Evolutionary conservation across 2,888 invertebrate species (phyloP), one percentile per base, ranked within the genome.

Genomic region (Oligia fasciuncula): DNA sequence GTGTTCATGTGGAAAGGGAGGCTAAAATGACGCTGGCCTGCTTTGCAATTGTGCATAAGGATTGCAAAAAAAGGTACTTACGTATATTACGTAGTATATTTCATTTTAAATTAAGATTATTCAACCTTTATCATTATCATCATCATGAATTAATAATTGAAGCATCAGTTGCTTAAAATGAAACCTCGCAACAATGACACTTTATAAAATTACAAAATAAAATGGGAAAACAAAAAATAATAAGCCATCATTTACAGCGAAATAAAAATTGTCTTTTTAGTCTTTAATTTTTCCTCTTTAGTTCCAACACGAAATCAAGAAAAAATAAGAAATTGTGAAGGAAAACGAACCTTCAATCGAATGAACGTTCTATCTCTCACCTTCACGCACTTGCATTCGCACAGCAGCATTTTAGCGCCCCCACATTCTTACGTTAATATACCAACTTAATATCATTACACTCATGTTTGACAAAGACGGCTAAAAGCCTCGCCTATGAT

Each of bases 401-500:
- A 5, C n/a, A 78, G 88, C 82, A 77, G 63, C 89, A 86, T 83
- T 60, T 87, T 89, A 88, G n/a, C 54, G 76, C 11, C 54, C 81
- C 81, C 68, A 69, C 51, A 84, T 83, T 80, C 83, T 78, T 79
- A 67, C 85, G 79, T 87, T 87, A 87, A 85, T 85, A 85, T 66
- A 87, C 79, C 77, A 83, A 89, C 83, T 70, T 84, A 80, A 87
- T 85, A 87, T 87, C 72, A 87, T 86, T 87, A 86, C 67, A 49
- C 67, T 87, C 66, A 13, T 82, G 88, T 79, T 85, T 87, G 69
- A 86, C 83, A 88, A 82, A 85, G 83, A 83, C 83, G 81, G 72
- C 77, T 84, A 90, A 88, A 81, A 89, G 83, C 86, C 74, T 78
- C 75, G 73, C 46, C 71, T 87, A 71, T 83, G 83, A 89, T 86